Evolutionary conservation across 2,888 invertebrate genomes (phyloP).

Genomic region (Dryococelus australis): DNA sequence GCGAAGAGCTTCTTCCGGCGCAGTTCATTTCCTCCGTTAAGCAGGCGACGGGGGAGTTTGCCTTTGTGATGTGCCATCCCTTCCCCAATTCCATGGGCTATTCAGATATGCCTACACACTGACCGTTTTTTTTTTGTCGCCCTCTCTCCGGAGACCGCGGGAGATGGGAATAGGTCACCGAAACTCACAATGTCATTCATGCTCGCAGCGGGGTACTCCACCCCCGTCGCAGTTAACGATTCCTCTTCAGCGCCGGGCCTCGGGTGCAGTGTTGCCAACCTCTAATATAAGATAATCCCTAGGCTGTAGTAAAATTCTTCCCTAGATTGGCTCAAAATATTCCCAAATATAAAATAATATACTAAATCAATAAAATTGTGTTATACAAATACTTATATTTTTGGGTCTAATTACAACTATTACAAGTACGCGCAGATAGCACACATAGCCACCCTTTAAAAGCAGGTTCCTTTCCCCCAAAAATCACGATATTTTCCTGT

Average conservation of each 20-base stretch:
- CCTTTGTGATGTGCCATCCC: neutral
- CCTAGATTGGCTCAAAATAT: too few species aligned
- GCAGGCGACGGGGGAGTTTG: neutral
- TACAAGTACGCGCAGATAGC: too few species aligned
- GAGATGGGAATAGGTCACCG: neutral
- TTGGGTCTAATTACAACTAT: too few species aligned
- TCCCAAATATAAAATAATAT: too few species aligned
- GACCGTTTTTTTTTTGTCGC: neutral
- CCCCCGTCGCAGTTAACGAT: neutral
- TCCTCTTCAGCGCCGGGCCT: neutral
- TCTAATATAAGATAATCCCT: too few species aligned
- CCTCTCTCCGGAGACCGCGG: neutral
- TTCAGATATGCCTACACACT: neutral
- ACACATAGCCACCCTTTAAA: too few species aligned
- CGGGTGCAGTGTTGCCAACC: too few species aligned
- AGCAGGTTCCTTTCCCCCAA: too few species aligned
- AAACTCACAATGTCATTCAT: neutral
- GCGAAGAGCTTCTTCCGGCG: constrained; percentile 1
- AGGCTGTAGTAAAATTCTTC: too few species aligned
- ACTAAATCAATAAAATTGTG: too few species aligned
- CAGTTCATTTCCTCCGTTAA: neutral
- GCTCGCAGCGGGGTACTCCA: neutral
- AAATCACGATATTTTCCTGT: too few species aligned
- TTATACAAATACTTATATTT: too few species aligned
- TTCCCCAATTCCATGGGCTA: neutral